Conservation (phyloP, 1,140 invertebrate species). For the Apis laboriosa region DNA sequence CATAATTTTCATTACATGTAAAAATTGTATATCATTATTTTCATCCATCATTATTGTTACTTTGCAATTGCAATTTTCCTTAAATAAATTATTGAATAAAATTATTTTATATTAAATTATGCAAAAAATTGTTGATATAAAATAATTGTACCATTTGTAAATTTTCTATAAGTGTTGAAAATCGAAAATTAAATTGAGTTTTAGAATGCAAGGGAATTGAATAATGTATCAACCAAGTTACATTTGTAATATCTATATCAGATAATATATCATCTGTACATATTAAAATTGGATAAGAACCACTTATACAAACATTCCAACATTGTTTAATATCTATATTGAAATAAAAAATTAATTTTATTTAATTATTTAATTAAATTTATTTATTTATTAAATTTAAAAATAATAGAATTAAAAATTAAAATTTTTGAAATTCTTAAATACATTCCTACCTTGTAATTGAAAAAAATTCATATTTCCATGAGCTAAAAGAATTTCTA, state of each 20-base stretch:
- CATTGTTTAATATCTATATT: conserved; percentile 63
- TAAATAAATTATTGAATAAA: conserved; percentile 43
- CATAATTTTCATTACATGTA: conserved; percentile 71
- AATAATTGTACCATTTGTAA: conserved; percentile 25
- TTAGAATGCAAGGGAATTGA: conserved; percentile 70
- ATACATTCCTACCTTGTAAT: conserved; percentile 58
- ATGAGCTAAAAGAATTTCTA: conserved; percentile 65
- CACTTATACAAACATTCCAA: conserved; percentile 67
- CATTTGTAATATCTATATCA: conserved; percentile 73
- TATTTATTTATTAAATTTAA: background rate
- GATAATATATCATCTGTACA: conserved; percentile 75
- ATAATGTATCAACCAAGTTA: conserved; percentile 77
- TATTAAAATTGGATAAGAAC: conserved; percentile 74
- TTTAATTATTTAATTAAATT: no score
- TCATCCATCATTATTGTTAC: conserved; percentile 75
- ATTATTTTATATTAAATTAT: background rate
- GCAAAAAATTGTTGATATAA: background rate
- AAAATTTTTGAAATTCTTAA: background rate
- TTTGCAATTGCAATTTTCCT: conserved; percentile 65
- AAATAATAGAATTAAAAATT: background rate
- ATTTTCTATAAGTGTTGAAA: conserved; percentile 74
- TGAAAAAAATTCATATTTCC: conserved; percentile 61
- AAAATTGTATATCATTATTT: conserved; percentile 71
- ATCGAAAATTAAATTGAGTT: conserved; percentile 74
- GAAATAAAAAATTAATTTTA: background rate